Evolutionary conservation across 2,888 invertebrate species (phyloP).

Genomic region (Spodoptera exigua): DNA sequence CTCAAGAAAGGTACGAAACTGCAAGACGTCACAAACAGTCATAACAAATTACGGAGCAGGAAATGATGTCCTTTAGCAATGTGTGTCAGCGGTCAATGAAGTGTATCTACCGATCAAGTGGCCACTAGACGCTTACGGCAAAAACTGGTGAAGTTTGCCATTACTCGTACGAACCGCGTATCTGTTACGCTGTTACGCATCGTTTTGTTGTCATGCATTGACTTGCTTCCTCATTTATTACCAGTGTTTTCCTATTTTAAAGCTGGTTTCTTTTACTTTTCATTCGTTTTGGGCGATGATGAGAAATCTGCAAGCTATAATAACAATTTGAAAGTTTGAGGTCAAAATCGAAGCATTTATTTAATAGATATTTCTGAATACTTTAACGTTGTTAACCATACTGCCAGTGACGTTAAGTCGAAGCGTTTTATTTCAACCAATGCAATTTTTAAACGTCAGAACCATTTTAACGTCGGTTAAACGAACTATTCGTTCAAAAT

Average conservation of each 20-base stretch:
- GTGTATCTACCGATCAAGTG: constrained; percentile 15
- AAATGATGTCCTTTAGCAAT: constrained; percentile 25
- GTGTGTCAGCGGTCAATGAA: constrained; percentile 42
- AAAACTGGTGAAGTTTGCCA: constrained; percentile 31
- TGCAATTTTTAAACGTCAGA: no score
- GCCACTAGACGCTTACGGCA: constrained; percentile 11
- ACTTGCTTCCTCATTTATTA: neutral
- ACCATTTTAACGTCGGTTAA: no score
- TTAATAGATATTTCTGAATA: no score
- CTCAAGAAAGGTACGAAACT: no score
- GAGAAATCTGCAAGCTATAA: no score
- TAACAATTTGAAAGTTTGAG: no score
- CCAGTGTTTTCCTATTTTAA: neutral
- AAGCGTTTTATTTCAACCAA: no score
- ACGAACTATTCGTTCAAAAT: no score
- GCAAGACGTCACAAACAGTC: neutral
- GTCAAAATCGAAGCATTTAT: no score
- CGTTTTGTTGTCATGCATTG: constrained; percentile 4
- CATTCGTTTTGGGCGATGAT: neutral
- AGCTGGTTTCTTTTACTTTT: neutral
- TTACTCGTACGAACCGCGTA: no score
- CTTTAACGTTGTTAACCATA: no score
- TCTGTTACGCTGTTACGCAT: constrained; percentile 10
- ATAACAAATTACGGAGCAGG: constrained; percentile 11
- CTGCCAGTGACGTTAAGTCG: no score